Evolutionary conservation across 1,140 invertebrate species (phyloP).

Genomic region (Drosophila ohnishii): DNA sequence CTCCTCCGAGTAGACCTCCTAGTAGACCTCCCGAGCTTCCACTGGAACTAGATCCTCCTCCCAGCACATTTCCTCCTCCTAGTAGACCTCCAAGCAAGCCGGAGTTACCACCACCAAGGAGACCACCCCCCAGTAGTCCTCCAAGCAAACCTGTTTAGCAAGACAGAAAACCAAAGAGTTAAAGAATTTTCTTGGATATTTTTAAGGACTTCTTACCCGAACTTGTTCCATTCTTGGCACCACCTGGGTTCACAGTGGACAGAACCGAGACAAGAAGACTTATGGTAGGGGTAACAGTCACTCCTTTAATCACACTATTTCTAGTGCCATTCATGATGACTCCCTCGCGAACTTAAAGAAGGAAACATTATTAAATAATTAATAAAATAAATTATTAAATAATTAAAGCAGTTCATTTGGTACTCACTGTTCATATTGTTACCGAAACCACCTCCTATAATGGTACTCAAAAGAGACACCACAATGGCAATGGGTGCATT

Average conservation of each 20-base stretch:
- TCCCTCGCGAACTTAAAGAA: background rate
- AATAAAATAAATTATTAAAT: background rate
- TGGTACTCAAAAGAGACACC: background rate
- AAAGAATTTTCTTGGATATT: too few species aligned
- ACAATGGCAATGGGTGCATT: conserved; percentile 3
- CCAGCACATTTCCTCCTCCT: background rate
- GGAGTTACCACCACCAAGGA: background rate
- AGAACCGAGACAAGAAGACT: background rate
- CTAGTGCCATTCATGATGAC: conserved; percentile 2
- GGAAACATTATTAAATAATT: background rate
- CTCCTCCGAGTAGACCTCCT: background rate
- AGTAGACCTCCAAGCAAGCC: conserved; percentile 1
- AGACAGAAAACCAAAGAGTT: background rate
- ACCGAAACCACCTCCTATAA: background rate
- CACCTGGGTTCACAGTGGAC: conserved; percentile 5
- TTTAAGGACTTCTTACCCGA: background rate
- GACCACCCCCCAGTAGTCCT: background rate
- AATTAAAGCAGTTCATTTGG: background rate
- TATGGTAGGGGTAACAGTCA: background rate
- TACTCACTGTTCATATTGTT: conserved; percentile 14
- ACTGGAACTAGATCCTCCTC: background rate
- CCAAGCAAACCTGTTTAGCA: background rate
- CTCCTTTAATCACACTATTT: background rate
- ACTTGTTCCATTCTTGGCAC: background rate
- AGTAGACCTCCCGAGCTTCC: background rate